Evolutionary conservation across 1,140 invertebrate species (phyloP), one percentile per base, ranked within the genome.

Genomic region (Chironomus tepperi): DNA sequence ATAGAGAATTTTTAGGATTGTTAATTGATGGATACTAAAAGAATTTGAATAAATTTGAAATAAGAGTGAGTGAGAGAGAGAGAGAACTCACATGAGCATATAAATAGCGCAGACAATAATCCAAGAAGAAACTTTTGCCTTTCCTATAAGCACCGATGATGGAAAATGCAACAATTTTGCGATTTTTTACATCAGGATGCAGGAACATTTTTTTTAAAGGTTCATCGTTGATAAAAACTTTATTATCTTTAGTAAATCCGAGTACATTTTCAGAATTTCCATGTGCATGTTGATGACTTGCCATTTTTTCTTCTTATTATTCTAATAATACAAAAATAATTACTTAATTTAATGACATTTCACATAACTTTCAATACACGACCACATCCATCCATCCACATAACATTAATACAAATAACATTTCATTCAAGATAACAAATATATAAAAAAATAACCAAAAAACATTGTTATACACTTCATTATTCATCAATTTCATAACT

Each of bases 71-170:
- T 34, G 24, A 1, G 24, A 2, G 24, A 34, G n/a, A n/a, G n/a
- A n/a, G n/a, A n/a, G n/a, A n/a, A n/a, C n/a, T n/a, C n/a, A 57
- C 47, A 57, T 57, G 47, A 57, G 9, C 47, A 57, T 57, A 57
- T 5, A 57, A n/a, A 57, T n/a, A 57, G 5, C 47, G 12, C 10
- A 57, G n/a, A 57, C 47, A 57, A 15, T 57, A 57, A 57, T 57
- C 47, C 1, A 57, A n/a, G 12, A 57, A 57, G 47, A 57, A 57
- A 15, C 47, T 57, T 57, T 57, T 57, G 47, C 47, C 47, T 57
- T 57, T 57, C 5, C 47, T 8, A 15, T 57, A 57, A 12, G 47
- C 47, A 57, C 47, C 47, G n/a, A 57, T 57, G 10, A 57, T 57
- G 8, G 47, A 57, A 15, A 57, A 57, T 57, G 47, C 47, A 15